Conservation (phyloP, 2,888 invertebrate genomes). For the Dendrolimus pini region DNA sequence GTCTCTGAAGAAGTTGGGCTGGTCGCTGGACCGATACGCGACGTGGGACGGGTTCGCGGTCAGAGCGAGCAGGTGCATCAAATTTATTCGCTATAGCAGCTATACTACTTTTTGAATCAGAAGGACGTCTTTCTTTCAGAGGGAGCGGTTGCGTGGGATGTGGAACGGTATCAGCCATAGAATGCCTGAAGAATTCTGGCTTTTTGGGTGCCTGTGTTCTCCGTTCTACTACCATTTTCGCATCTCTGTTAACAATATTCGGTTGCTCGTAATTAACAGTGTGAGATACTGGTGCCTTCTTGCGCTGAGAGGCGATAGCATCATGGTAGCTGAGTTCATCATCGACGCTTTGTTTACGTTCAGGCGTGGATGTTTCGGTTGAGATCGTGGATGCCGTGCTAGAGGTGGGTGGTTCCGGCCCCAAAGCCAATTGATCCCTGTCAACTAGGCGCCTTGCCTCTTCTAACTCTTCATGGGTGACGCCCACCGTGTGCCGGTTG, state of each 20-base stretch:
- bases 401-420: conserved; percentile 36
- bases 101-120: conserved; percentile 51
- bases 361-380: conserved; percentile 45
- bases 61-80: conserved; percentile 35
- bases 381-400: conserved; percentile 51
- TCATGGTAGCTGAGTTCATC: conserved; percentile 41
- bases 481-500: conserved; percentile 88
- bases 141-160: conserved; percentile 20
- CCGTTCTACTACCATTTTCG: conserved; percentile 36
- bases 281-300: conserved; percentile 38
- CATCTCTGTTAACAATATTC: conserved; percentile 28
- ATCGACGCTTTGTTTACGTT: conserved; percentile 44
- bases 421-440: conserved; percentile 41
- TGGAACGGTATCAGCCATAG: conserved; percentile 42
- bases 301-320: conserved; percentile 38
- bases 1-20: conserved; percentile 20
- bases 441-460: conserved; percentile 86
- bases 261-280: conserved; percentile 41
- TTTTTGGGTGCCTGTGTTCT: conserved; percentile 37
- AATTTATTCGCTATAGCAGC: conserved; percentile 62
- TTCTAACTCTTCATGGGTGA: conserved; percentile 87
- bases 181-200: conserved; percentile 59
- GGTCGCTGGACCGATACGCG: conserved; percentile 22
- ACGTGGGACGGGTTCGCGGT: conserved; percentile 20
- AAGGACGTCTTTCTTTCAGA: conserved; percentile 39